A percentile compares a stretch with the other conserved stretches of the same genome.
These are phyloP conservation scores for Pseudorectes ferrugineus DNA, from an alignment of 2,113 vertebrate species.

Conservation along the genomic window DNA sequence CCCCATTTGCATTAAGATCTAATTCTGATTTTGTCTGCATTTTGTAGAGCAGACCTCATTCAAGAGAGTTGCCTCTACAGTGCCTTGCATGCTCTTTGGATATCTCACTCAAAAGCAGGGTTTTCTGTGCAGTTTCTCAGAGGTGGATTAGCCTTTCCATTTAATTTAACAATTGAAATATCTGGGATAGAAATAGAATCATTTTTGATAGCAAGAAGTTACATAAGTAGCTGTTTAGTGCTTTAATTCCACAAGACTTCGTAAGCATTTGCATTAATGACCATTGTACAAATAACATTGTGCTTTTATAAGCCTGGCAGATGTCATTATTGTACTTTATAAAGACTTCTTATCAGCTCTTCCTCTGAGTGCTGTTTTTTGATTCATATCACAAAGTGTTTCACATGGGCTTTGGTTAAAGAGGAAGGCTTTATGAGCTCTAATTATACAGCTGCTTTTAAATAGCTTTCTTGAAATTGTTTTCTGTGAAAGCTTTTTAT, in stretches of 20 bases:
- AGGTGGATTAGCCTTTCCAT: not conserved
- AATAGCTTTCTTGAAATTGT: not conserved
- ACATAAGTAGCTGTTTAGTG: not conserved
- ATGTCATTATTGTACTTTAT: not conserved
- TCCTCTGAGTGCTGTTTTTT: not conserved
- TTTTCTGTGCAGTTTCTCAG: not conserved
- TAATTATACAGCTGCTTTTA: not conserved
- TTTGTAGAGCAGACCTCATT: not conserved
- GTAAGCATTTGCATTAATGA: not conserved
- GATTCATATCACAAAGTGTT: not conserved
- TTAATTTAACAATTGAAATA: not conserved
- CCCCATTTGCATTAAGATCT: not conserved
- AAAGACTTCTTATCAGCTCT: not conserved
- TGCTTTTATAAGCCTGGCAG: not conserved
- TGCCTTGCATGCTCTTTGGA: not conserved
- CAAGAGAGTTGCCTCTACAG: not conserved
- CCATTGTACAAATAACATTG: not conserved
- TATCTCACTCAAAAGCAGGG: not conserved
- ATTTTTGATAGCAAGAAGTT: not conserved
- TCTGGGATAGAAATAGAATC: not conserved
- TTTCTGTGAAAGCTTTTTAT: not conserved
- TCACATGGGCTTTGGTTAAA: not conserved
- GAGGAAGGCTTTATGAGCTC: not conserved
- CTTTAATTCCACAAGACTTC: not conserved
- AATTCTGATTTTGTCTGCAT: not conserved